Percentiles rank a stretch among this genome's conserved stretches.
Conservation (phyloP, 2,888 invertebrate species). For the Vesta saturnalis region DNA sequence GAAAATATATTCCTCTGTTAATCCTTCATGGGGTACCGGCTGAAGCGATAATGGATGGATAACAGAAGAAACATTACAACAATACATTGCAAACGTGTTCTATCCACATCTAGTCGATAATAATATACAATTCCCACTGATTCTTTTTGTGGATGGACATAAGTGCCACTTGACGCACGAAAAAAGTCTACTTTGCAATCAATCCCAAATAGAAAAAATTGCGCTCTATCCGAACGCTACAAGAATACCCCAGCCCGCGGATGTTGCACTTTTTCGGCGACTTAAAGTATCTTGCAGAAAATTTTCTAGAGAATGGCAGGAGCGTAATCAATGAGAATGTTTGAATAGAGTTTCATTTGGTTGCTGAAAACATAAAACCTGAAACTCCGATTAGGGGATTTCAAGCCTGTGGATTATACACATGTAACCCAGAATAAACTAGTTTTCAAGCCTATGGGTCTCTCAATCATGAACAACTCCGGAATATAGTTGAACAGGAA, state of each 20-base stretch:
- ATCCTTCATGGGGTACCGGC: not conserved
- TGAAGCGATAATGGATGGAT: not conserved
- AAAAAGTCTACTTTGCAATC: not conserved
- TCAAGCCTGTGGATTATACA: too few species aligned
- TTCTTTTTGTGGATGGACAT: constrained; percentile 8
- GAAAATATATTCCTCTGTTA: not conserved
- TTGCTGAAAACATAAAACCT: too few species aligned
- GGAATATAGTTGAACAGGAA: too few species aligned
- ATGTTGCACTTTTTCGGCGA: not conserved
- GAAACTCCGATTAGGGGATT: too few species aligned
- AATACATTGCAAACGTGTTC: constrained; percentile 2
- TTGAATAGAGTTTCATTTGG: too few species aligned
- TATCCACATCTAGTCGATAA: not conserved
- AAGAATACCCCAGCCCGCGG: not conserved
- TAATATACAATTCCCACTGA: not conserved
- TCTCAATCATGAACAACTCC: too few species aligned
- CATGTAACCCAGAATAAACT: too few species aligned
- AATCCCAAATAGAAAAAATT: not conserved
- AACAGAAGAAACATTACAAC: not conserved
- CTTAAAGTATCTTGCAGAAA: not conserved
- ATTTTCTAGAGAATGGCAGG: too few species aligned
- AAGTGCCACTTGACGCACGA: not conserved
- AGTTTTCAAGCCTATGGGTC: too few species aligned
- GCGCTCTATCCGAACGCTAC: constrained; percentile 1
- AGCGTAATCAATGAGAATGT: too few species aligned